Evolutionary conservation across 2,797 vertebrate genomes (phyloP).

Genomic region (Enteromius radiatus): DNA sequence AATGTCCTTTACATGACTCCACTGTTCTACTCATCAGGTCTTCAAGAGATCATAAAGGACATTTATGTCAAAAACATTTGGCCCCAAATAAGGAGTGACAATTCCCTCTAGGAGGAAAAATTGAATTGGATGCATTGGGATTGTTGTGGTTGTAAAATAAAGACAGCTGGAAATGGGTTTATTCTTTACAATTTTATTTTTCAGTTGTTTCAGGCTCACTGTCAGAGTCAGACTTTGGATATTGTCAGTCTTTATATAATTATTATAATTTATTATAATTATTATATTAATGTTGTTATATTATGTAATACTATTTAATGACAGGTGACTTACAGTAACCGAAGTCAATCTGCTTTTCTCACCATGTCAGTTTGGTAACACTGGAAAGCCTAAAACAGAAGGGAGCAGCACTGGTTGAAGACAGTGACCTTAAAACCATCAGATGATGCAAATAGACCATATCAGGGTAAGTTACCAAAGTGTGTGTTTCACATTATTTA

Average conservation of each 20-base stretch:
- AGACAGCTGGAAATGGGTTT: not conserved
- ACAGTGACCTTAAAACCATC: not conserved
- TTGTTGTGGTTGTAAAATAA: not conserved
- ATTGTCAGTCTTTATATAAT: not conserved
- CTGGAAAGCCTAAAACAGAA: not conserved
- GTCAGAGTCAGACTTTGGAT: not conserved
- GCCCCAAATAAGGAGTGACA: conserved; percentile 25
- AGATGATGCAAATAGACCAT: not conserved
- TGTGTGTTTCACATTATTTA: not conserved
- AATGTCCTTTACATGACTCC: conserved; percentile 34
- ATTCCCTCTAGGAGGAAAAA: not conserved
- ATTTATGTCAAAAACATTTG: conserved; percentile 26
- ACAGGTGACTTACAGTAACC: not conserved
- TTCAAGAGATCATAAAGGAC: conserved; percentile 25
- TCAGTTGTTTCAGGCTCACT: not conserved
- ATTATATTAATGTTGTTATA: not conserved
- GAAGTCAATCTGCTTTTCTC: not conserved
- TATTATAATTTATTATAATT: too few relatives aligned
- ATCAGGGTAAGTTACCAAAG: not conserved
- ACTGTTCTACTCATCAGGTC: conserved; percentile 16
- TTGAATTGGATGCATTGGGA: not conserved
- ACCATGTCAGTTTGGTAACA: not conserved
- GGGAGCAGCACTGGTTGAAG: not conserved
- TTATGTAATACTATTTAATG: not conserved
- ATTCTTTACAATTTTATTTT: not conserved